Evolutionary conservation across 2,888 invertebrate genomes (phyloP), one percentile per base, ranked within the genome.

Genomic region (Oscheius sp.): DNA sequence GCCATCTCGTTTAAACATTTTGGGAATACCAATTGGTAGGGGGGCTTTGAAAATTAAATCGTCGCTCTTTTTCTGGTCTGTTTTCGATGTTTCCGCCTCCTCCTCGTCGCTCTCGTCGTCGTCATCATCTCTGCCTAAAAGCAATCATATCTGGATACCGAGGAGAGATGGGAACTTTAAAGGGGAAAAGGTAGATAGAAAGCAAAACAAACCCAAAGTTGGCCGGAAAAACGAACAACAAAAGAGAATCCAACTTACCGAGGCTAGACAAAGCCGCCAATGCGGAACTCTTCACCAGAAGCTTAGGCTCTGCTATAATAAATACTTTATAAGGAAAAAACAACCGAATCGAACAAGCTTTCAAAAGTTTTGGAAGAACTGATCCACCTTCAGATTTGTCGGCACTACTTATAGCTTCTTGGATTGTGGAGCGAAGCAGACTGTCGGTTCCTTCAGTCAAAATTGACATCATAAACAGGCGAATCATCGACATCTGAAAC

Each of bases 381-480:
- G 12, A 6, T 33, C n/a, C 15, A 69, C 72, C 27, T 53, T 42
- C 34, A 52, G 33, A 20, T 57, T 34, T 34, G 65, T 64, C 42
- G 31, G 53, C 53, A 23, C 71, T 66, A 1, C 52, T 37, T 5
- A 72, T 37, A 34, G 50, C 53, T 27, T 95, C 94, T 88, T 91
- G 91, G 88, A 93, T 93, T 86, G 95, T 91, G 86, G 90, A 90
- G 86, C 91, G 90, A 87, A 96, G 93, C 90, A 95, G 93, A 88
- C 92, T 91, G 88, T 92, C 93, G 27, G 96, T 96, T 84, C 95
- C 95, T 88, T 94, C 94, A 83, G 96, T 90, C 73, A 97, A 91
- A 85, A 96, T 92, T 89, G 95, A 95, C 33, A 96, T 96, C 89
- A 96, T 90, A 80, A 81, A 46, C 23, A 45, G 61, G 27, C 45